Base-by-base conservation (phyloP, 53 echinoderm and acorn worm genomes). In the Hippasteria phrygiana region DNA sequence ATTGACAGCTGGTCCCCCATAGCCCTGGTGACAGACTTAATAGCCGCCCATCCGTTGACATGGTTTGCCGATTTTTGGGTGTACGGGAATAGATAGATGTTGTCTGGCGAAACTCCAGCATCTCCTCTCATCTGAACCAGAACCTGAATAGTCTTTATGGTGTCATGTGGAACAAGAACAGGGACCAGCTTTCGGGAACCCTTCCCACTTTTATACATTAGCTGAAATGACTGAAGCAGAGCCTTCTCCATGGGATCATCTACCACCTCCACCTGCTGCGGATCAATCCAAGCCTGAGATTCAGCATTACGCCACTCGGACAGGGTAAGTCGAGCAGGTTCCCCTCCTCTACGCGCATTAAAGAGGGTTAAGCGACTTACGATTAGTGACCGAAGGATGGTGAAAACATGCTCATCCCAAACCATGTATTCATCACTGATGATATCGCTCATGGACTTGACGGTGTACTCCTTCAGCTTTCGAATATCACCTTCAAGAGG, bases 401-500 rank as follows among this genome's bases (percentile, higher is more conserved):
- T 55, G 62, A 63, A 62, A 2, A 28, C 6, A 33, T 63, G 36
- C 36, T 29, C 16, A 75, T 83, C 67, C 62, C 43, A 65, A 5
- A 13, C 41, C 31, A 65, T n/a, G 32, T 83, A 83, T 35, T 62
- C 12, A 38, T 83, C 83, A 83, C 66, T 62, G 18, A 86, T 20
- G 53, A 70, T 86, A 1, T 86, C 28, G 22, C 37, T 31, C 43
- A 86, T 36, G 4, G 71, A 71, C 5, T 35, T 67, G 24, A 86
- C 22, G 24, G 70, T 86, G 72, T 41, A 86, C 5, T 86, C 47
- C 50, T 51, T 50, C 36, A 86, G 20, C 24, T 43, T 45, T 11
- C 6, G 46, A 17, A 86, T 33, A 46, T 86, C 87, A 3, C 51
- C 50, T 86, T 86, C 87, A 0, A 71, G 43, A 3, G 87, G 87